phyloP scores from a whole-genome alignment of 2,113 vertebrate genomes.

The Vidua chalybeata region DNA sequence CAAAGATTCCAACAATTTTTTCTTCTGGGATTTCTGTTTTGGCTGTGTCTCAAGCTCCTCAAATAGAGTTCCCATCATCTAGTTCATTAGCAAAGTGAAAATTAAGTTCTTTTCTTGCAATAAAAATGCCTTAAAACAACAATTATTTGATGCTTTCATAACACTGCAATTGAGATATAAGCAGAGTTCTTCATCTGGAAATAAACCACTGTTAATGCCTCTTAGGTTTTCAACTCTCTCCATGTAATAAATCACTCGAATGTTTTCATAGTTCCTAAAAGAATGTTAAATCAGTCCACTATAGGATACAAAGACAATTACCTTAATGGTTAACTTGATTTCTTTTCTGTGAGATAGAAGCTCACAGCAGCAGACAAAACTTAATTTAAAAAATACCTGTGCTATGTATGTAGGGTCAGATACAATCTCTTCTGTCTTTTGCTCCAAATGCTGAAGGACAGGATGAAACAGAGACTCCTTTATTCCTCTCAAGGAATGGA shows the following conservation, averaged over 20 bases:
- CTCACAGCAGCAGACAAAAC: neutral
- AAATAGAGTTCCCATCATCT: slow-evolving; percentile 82
- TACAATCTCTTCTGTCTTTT: slow-evolving; percentile 85
- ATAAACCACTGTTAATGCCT: neutral
- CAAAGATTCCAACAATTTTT: slow-evolving; percentile 73
- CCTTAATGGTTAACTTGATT: neutral
- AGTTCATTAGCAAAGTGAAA: neutral
- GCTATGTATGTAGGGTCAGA: slow-evolving; percentile 83
- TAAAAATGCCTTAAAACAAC: neutral
- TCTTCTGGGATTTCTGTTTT: slow-evolving; percentile 70
- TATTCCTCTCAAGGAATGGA: slow-evolving; percentile 73
- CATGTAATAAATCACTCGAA: neutral
- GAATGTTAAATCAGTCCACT: neutral
- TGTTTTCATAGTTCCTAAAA: neutral
- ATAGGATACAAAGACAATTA: neutral
- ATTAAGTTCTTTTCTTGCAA: neutral
- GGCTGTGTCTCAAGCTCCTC: slow-evolving; percentile 61
- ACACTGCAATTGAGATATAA: neutral
- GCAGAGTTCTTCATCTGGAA: neutral
- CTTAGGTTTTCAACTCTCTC: neutral
- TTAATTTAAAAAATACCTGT: slow-evolving; percentile 74
- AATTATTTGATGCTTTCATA: neutral
- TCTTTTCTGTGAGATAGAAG: neutral
- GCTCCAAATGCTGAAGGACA: slow-evolving; percentile 78
- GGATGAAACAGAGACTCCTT: slow-evolving; percentile 74